Base-by-base conservation (phyloP, 1,140 invertebrate species). In the Polyergus mexicanus region DNA sequence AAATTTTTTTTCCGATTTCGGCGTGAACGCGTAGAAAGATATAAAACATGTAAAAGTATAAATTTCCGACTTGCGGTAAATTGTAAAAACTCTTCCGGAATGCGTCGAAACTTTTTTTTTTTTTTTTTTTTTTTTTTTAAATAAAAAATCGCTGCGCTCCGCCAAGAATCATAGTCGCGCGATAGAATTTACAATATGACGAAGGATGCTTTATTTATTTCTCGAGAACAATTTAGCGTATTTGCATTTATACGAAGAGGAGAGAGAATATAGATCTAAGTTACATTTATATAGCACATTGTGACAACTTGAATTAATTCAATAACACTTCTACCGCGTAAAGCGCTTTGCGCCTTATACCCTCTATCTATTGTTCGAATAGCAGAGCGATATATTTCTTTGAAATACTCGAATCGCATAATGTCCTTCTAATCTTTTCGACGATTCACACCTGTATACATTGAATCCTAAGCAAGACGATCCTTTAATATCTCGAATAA, bases 201-300 rank as follows among this genome's bases (percentile, higher is more conserved):
- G 54, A 74, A 13, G 13, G 78, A 83, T 83, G n/a, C 19, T 51
- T 51, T 51, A 83, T 83, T 83, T 83, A 83, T 83, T 83, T 83
- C 68, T 44, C 68, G 68, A 19, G 38, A 83, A 83, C 78, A 44
- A 83, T 72, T 60, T 66, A 28, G 28, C n/a, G 25, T 47, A 83
- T 83, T 83, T 83, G 78, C 78, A 83, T 83, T 72, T 72, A 51
- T 60, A 60, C 54, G 78, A 72, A 72, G 51, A 72, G 51, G 25
- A 35, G 19, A 22, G 19, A 22, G 28, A n/a, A 56, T 51, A 32
- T 60, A 72, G 78, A 74, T 13, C 56, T 44, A 72, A 72, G 38
- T 47, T 56, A 72, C 54, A 83, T 47, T 83, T 83, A 72, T 51
- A 51, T 60, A 72, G 77, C 35, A 28, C 16, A 6, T 16, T 19